phyloP scores from a whole-genome alignment of 2,113 vertebrate genomes.

The Aspiorhynchus laticeps region DNA sequence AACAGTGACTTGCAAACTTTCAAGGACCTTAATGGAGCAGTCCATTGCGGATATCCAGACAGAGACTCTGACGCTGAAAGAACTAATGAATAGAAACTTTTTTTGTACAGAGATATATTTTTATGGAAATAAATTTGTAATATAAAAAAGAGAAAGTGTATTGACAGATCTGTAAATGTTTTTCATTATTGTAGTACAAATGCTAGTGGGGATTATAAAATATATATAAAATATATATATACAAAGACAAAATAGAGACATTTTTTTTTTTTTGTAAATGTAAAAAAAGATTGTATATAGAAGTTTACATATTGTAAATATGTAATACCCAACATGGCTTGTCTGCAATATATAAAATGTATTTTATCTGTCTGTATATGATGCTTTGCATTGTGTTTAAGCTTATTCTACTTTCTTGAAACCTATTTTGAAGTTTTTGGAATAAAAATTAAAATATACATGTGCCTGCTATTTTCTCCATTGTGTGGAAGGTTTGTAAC shows the following conservation, averaged over 20 bases:
- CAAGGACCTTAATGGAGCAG: slow-evolving; percentile 60
- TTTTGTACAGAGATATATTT: slow-evolving; percentile 99
- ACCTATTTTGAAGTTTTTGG: slow-evolving; percentile 99
- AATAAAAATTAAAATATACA: slow-evolving; percentile 90
- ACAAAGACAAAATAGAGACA: slow-evolving; percentile 75
- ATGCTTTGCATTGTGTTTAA: slow-evolving; percentile 96
- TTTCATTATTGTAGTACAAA: slow-evolving; percentile 97
- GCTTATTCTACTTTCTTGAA: slow-evolving; percentile 94
- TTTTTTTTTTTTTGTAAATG: slow-evolving; percentile 83
- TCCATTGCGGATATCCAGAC: slow-evolving; percentile 48
- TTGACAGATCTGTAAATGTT: slow-evolving; percentile 91
- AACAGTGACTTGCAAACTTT: slow-evolving; percentile 42
- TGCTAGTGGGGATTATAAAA: slow-evolving; percentile 84
- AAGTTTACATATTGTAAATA: slow-evolving; percentile 99
- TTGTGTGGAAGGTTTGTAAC: neutral
- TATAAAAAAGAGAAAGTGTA: slow-evolving; percentile 84
- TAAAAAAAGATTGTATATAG: slow-evolving; percentile 96
- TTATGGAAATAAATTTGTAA: slow-evolving; percentile 99
- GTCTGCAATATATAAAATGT: slow-evolving; percentile 97
- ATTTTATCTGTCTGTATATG: slow-evolving; percentile 99
- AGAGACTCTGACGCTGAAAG: slow-evolving; percentile 58
- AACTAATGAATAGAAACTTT: slow-evolving; percentile 71
- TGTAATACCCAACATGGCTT: slow-evolving; percentile 93
- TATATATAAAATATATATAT: slow-evolving; percentile 59
- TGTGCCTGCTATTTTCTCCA: neutral